Conservation (phyloP, 2,888 invertebrate species). For the Acronicta alni region DNA sequence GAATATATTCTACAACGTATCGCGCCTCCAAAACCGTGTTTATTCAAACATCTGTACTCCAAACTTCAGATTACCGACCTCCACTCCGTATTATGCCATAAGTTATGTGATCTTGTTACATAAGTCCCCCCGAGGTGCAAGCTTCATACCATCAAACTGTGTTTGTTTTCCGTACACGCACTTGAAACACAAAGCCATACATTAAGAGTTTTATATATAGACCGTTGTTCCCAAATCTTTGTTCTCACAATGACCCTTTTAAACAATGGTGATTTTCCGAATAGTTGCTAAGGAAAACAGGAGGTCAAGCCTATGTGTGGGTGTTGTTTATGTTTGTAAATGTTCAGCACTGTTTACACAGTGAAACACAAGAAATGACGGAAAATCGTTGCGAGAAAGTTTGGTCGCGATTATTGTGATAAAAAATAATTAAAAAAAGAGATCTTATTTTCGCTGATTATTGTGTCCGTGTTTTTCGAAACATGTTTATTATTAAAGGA, state of each 20-base stretch:
- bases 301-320: too few species aligned
- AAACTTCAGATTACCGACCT: background rate
- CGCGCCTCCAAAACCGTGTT: background rate
- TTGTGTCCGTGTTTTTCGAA: too few species aligned
- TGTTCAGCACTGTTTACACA: too few species aligned
- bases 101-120: conserved; percentile 13
- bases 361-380: too few species aligned
- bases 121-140: conserved; percentile 6
- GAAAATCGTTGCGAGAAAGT: too few species aligned
- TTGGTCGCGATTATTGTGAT: too few species aligned
- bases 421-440: too few species aligned
- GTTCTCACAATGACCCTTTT: conserved; percentile 9
- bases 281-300: conserved; percentile 13
- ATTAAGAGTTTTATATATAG: conserved; percentile 11
- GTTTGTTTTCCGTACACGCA: conserved; percentile 17
- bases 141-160: conserved; percentile 12
- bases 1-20: background rate
- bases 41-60: background rate
- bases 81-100: conserved; percentile 7
- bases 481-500: too few species aligned
- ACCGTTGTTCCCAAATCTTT: conserved; percentile 17
- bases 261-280: conserved; percentile 5
- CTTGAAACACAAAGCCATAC: conserved; percentile 14
- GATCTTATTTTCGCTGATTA: too few species aligned
- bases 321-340: too few species aligned